Evolutionary conservation across 2,797 vertebrate genomes (phyloP).

Genomic region (Morelia viridis): DNA sequence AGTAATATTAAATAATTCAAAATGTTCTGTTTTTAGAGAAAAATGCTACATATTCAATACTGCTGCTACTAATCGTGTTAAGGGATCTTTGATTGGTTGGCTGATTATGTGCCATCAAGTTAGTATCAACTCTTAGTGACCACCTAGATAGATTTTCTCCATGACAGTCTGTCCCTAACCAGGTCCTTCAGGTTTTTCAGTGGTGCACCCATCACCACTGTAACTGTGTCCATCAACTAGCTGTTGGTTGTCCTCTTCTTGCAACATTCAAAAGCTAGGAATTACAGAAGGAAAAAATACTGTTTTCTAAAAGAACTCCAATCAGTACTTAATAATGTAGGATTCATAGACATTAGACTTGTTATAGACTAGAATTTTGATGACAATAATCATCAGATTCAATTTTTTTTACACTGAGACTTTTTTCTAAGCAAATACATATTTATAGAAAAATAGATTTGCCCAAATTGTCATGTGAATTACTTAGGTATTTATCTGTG

Average conservation of each 20-base stretch:
- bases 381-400: background rate
- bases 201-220: background rate
- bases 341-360: background rate
- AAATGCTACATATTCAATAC: background rate
- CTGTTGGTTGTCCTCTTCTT: background rate
- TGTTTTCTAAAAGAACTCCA: background rate
- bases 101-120: background rate
- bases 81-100: background rate
- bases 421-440: background rate
- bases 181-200: background rate
- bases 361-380: background rate
- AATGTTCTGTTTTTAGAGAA: background rate
- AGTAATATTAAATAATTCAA: background rate
- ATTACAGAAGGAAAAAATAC: background rate
- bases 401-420: background rate
- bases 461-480: background rate
- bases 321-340: background rate
- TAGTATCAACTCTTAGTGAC: background rate
- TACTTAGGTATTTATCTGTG: background rate
- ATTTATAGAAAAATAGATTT: background rate
- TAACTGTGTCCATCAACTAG: background rate
- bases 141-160: background rate
- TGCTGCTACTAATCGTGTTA: background rate
- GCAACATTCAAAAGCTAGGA: background rate
- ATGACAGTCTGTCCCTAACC: background rate